Evolutionary conservation across 2,113 vertebrate species (phyloP), one percentile per base, ranked within the genome.

Genomic region (Sphaerodactylus townsendi): DNA sequence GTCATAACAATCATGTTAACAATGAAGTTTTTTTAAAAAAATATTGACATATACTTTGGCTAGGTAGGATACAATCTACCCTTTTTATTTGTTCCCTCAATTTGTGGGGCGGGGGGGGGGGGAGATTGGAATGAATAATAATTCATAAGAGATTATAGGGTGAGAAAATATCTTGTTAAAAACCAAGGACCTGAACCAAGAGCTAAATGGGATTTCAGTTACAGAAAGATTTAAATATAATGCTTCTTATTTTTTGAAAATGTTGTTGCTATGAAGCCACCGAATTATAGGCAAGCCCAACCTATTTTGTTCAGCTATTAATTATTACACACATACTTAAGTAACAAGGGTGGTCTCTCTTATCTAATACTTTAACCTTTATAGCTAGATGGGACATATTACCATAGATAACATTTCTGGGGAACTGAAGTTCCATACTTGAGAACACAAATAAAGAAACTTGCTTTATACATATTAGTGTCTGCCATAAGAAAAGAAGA

Each of bases 381-480:
- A 82, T 80, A 92, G 86, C 78, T 81, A 78, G 87, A 91, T 86
- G 80, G 71, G 84, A 53, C 62, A 91, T 70, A 86, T 71, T 81
- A 84, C 59, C 25, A 10, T 3, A 62, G 59, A 62, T n/a, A n/a
- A n/a, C 59, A 62, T 62, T 62, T 53, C 62, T 68, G 85, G 19
- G 30, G 87, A 73, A 88, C 68, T 65, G 21, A 90, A 90, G 82
- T 69, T 79, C 81, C 65, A 30, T 56, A 79, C 73, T 80, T 77
- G 56, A 10, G 89, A 85, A 88, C 41, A 28, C 81, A 65, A 82
- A 44, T 81, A 85, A 93, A 85, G 84, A 85, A 89, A 79, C 14
- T 2, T 19, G 72, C 17, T 81, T 81, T 87, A 78, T 83, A 65
- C 28, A 33, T 39, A 69, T 53, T 33, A 19, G 79, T 86, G 65